phyloP scores from a whole-genome alignment of 1,140 invertebrate genomes.

The Tetramorium alpestre region DNA sequence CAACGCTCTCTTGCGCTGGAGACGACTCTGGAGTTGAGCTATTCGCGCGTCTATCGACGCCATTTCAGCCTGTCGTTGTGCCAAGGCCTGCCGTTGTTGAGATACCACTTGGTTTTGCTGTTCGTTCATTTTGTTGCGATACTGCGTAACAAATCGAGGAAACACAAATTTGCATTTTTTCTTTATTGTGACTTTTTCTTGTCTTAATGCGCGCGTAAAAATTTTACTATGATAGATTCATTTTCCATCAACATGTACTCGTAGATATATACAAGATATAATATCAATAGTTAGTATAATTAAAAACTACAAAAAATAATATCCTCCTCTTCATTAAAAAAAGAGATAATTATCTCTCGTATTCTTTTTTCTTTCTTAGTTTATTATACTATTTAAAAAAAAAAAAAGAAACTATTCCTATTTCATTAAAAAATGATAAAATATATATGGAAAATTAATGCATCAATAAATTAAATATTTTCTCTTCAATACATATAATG shows the following conservation, averaged over 20 bases:
- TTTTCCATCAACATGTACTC: not conserved
- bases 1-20: slow-evolving; percentile 94
- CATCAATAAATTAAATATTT: not conserved
- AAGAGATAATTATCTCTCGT: not conserved
- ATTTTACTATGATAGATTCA: not conserved
- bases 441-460: not conserved
- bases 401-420: not conserved
- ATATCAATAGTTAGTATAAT: not conserved
- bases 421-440: not conserved
- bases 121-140: slow-evolving; percentile 97
- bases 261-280: no score
- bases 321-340: not conserved
- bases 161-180: not conserved
- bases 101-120: slow-evolving; percentile 95
- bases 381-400: not conserved
- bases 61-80: slow-evolving; percentile 95
- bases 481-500: not conserved
- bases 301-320: not conserved
- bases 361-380: not conserved
- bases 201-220: not conserved
- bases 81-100: slow-evolving; percentile 94
- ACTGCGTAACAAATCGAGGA: slow-evolving; percentile 87
- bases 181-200: not conserved
- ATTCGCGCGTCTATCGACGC: slow-evolving; percentile 96
- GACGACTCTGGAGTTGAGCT: slow-evolving; percentile 95